A percentile compares a stretch with the other conserved stretches of the same genome.
Conservation (phyloP, 2,888 invertebrate genomes). For the Melanostoma scalare region DNA sequence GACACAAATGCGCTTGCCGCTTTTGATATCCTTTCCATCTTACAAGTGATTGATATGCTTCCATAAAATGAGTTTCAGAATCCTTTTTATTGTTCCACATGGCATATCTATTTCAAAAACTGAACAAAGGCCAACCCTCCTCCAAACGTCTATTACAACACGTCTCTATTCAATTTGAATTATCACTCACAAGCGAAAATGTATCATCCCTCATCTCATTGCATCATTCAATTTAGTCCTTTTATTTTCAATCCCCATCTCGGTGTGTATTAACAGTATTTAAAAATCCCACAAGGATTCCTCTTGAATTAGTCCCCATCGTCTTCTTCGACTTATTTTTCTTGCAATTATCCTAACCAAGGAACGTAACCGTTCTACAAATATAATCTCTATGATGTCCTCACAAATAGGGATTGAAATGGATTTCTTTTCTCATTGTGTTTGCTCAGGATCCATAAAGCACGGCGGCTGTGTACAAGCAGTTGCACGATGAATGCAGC, state of each 20-base stretch:
- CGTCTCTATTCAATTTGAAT: constrained; percentile 37
- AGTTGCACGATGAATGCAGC: constrained; percentile 40
- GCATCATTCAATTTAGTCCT: constrained; percentile 57
- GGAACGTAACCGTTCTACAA: constrained; percentile 45
- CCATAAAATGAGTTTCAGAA: too few relatives aligned
- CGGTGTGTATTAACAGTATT: constrained; percentile 37
- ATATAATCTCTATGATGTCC: constrained; percentile 42
- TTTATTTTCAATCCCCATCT: constrained; percentile 41
- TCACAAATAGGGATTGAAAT: constrained; percentile 58
- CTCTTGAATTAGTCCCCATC: constrained; percentile 50
- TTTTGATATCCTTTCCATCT: too few relatives aligned
- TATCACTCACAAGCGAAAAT: constrained; percentile 55
- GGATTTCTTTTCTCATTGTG: constrained; percentile 58
- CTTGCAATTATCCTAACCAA: constrained; percentile 55
- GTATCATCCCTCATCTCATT: constrained; percentile 41
- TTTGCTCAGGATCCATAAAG: constrained; percentile 49
- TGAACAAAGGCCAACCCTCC: not conserved
- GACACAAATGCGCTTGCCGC: too few relatives aligned
- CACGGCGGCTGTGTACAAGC: not conserved
- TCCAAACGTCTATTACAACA: not conserved
- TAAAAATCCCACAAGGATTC: constrained; percentile 61
- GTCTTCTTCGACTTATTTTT: constrained; percentile 53
- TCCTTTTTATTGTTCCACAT: too few relatives aligned
- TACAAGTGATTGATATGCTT: too few relatives aligned
- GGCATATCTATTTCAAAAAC: not conserved